Base-by-base conservation (phyloP, 1,140 invertebrate species). In the Ditylenchus dipsaci region DNA sequence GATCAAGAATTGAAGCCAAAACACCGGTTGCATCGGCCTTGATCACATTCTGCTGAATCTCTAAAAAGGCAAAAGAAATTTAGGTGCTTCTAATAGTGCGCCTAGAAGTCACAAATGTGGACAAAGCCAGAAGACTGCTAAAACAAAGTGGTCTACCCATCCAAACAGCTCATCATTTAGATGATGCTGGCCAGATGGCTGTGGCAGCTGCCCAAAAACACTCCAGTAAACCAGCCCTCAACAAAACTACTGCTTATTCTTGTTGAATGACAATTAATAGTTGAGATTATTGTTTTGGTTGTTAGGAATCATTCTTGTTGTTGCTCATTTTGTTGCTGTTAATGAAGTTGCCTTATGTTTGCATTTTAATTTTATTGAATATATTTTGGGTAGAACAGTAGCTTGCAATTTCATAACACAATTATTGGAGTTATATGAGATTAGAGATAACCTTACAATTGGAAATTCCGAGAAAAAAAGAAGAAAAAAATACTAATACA, bases 161-260 rank as follows among this genome's bases (percentile, higher is more conserved):
- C 76, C 85, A 88, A 58, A 90, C 91, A 56, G 90, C 91, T 5
- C 88, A 87, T 74, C 88, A 93, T 85, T 88, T 97, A 58, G 93
- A 96, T 77, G 90, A 95, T 83, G 95, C 93, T 43, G 95, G 94
- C 0, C 87, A 88, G 79, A 90, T 91, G 83, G 92, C 90, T 63
- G 92, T 95, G 0, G 75, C 81, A 49, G 81, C 71, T 17, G 63
- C 63, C 26, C 15, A 66, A 13, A 21, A 68, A 68, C n/a, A 38
- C 33, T 38, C 33, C 33, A 38, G 11, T 3, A 59, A 29, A 33
- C 57, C 13, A n/a, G 17, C 26, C 21, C 26, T 62, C 42, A 62
- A 33, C 29, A 21, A 11, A 21, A 29, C 11, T 23, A 38, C 29
- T 27, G 60, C 15, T 11, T 43, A 5, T 42, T 63, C 26, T 26